phyloP scores from a whole-genome alignment of 1,140 invertebrate species.

The Teleopsis dalmanni region DNA sequence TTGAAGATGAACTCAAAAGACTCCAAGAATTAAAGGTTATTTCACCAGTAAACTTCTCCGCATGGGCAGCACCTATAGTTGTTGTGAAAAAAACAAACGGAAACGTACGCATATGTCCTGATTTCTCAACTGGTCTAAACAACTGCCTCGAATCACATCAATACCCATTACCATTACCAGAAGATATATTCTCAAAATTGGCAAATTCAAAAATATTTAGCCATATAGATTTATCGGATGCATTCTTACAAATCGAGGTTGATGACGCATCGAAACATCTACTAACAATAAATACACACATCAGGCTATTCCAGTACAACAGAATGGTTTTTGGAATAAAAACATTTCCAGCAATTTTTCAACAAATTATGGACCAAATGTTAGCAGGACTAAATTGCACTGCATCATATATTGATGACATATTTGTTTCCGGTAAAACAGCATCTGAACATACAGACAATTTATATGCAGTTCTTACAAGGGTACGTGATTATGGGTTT shows the following conservation, averaged over 20 bases:
- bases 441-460: no score
- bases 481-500: no score
- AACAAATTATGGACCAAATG: no score
- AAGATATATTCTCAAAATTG: slow-evolving; percentile 11
- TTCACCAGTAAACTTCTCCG: slow-evolving; percentile 22
- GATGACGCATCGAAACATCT: slow-evolving; percentile 3
- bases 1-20: slow-evolving; percentile 5
- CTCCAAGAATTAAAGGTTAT: slow-evolving; percentile 5
- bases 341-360: no score
- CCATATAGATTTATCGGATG: slow-evolving; percentile 5
- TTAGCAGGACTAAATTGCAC: no score
- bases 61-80: slow-evolving; percentile 44
- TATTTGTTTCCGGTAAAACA: no score
- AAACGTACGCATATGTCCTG: slow-evolving; percentile 26
- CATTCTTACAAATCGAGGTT: slow-evolving; percentile 4
- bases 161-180: slow-evolving; percentile 8
- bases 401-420: no score
- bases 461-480: no score
- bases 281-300: slow-evolving; percentile 9
- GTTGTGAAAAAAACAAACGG: slow-evolving; percentile 30
- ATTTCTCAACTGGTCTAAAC: slow-evolving; percentile 16
- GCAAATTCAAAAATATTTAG: slow-evolving; percentile 1
- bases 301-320: no score
- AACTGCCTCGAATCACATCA: slow-evolving; percentile 9
- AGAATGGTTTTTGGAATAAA: no score